Evolutionary conservation across 2,113 vertebrate species (phyloP), one percentile per base, ranked within the genome.

Genomic region (Corythoichthys intestinalis): DNA sequence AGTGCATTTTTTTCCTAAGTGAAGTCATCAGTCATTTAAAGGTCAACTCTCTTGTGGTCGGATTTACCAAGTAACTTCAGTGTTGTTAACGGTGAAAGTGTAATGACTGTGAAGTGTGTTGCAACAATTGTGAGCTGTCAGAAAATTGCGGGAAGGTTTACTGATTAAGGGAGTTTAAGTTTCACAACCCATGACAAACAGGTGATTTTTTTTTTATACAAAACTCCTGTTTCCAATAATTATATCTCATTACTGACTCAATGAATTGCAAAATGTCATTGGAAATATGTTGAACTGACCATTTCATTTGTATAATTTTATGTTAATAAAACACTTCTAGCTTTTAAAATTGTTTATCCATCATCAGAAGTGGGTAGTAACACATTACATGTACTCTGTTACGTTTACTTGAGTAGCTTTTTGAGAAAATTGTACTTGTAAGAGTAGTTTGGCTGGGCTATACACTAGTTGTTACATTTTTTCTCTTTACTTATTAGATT

Each of bases 181-280:
- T 59, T 66, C 74, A 57, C 65, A 77, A 63, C 60, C 58, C 0
- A 46, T 54, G 50, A 74, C 64, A 61, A 69, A 74, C 41, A 44
- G 41, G 41, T 44, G 41, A 44, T 54, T 48, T 12, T 69, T 74
- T 66, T 57, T 60, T 4, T 60, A 38, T 6, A 5, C 12, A 37
- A 56, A 8, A 34, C 20, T 10, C 54, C 4, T 58, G 13, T 58
- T 58, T 13, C 13, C 13, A 6, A 12, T 37, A 14, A 58, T 37
- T 14, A 57, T 35, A 57, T 37, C 12, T 58, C 56, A 58, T 37
- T 37, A 58, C 14, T 37, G 7, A 37, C 34, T 11, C 8, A 8
- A 20, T 53, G n/a, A 17, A 20, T 53, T 53, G 50, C 17, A 53
- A 44, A 20, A n/a, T 53, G 17, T 50, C 48, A 50, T 50, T 4